These are phyloP conservation scores for Parnassius orleans DNA, from an alignment of 2,888 invertebrate genomes.

Conservation along the genomic window DNA sequence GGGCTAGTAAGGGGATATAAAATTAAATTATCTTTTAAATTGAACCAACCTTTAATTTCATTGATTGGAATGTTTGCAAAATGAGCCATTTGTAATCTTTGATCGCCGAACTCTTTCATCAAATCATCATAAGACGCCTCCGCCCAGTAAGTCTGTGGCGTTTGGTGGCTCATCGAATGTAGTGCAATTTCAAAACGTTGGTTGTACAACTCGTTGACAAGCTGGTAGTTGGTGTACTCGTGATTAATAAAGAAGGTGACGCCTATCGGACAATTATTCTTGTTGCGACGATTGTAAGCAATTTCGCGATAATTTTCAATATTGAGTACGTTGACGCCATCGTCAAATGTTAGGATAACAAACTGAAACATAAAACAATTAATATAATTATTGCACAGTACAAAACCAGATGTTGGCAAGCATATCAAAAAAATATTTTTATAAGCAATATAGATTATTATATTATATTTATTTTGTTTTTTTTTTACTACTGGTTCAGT, in stretches of 20 bases:
- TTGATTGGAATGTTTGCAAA: conserved; percentile 76
- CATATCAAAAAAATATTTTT: no score
- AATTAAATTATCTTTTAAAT: not conserved
- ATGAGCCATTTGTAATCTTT: conserved; percentile 68
- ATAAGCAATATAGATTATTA: no score
- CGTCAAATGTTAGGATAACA: conserved; percentile 84
- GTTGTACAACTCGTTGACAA: conserved; percentile 81
- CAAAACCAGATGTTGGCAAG: not conserved
- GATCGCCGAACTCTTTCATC: conserved; percentile 81
- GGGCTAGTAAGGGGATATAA: no score
- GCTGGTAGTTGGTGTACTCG: conserved; percentile 85
- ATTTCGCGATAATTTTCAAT: conserved; percentile 75
- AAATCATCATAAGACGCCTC: conserved; percentile 71
- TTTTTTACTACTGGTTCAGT: no score
- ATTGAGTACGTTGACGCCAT: conserved; percentile 80
- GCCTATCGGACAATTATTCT: conserved; percentile 82
- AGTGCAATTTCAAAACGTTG: conserved; percentile 84
- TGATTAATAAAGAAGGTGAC: conserved; percentile 87
- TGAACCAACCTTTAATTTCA: conserved; percentile 52
- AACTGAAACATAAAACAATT: conserved; percentile 66
- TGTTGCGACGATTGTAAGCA: conserved; percentile 78
- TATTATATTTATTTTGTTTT: no score
- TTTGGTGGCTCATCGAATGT: conserved; percentile 83
- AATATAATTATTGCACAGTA: not conserved
- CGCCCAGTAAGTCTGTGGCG: conserved; percentile 80